phyloP scores from a whole-genome alignment of 2,888 invertebrate species.

The Zaprionus lineosus region DNA sequence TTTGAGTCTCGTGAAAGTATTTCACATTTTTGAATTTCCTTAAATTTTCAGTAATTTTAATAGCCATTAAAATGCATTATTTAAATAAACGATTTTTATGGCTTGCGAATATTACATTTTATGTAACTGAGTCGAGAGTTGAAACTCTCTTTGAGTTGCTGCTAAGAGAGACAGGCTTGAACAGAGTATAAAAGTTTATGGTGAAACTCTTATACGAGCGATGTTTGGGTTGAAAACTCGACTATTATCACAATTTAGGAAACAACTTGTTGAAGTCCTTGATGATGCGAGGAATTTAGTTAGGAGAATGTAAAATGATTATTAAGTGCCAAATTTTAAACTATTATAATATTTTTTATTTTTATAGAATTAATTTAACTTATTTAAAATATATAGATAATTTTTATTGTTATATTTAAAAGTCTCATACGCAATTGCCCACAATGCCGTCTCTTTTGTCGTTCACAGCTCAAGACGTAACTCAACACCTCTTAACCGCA shows the following conservation, averaged over 20 bases:
- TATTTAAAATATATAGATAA: too few relatives aligned
- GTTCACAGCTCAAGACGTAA: constrained; percentile 51
- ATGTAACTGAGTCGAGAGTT: constrained; percentile 30
- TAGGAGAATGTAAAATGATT: too few relatives aligned
- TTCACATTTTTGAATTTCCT: neutral
- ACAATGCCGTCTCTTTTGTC: constrained; percentile 14
- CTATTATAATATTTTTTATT: too few relatives aligned
- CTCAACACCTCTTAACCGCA: constrained; percentile 56
- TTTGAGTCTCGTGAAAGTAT: too few relatives aligned
- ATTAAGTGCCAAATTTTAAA: too few relatives aligned
- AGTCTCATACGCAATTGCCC: neutral
- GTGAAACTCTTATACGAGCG: constrained; percentile 51
- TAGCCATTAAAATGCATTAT: neutral
- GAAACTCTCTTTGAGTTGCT: constrained; percentile 1
- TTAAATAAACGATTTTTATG: neutral
- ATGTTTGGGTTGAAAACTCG: constrained; percentile 41
- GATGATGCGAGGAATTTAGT: too few relatives aligned
- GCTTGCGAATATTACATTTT: constrained; percentile 12
- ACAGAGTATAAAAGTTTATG: constrained; percentile 46
- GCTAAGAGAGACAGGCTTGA: constrained; percentile 8
- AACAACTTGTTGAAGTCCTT: constrained; percentile 62
- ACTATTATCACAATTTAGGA: constrained; percentile 46
- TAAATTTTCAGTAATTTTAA: too few relatives aligned
- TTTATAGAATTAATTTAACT: too few relatives aligned
- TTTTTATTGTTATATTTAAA: too few relatives aligned